Base-by-base conservation (phyloP, 2,888 invertebrate species). In the Nyleta sp. region DNA sequence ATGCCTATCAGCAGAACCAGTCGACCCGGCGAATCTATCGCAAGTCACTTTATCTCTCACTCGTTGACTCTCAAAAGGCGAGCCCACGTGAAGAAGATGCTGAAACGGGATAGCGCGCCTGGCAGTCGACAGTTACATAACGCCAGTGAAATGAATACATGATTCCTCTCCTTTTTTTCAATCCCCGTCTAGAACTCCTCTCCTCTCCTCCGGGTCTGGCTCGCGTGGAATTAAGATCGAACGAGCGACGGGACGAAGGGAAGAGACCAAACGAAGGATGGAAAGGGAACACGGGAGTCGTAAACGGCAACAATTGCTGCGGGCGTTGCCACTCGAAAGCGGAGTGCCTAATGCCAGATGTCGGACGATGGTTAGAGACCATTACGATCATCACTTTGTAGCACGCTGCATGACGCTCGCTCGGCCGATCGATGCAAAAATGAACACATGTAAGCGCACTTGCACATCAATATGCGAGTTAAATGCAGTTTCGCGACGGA, bases 271-370 rank as follows among this genome's bases (percentile, higher is more conserved):
- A 31, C 18, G 33, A 20, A n/a, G 35, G 10, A 2, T 35, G 42
- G 46, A 53, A 70, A 42, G 33, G 53, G 52, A 17, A 55, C 42
- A 82, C 84, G 80, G 84, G 83, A 84, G 84, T 84, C 85, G 84
- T 86, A 87, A 86, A 87, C 22, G 24, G 87, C 85, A 87, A 87
- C 87, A 87, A 88, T 88, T 86, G 88, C 87, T 85, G 85, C 87
- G 85, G 86, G 86, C 87, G 87, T 86, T 88, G 84, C 85, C 86
- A 85, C 86, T 85, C 85, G 83, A 88, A 84, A 85, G 84, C 80
- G 81, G 80, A 82, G 81, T 83, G 83, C 84, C 87, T 87, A 87
- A 88, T 87, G 86, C 87, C 88, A 88, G 87, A 88, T 87, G 44
- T 87, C 86, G 84, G 85, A 86, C 86, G 83, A 85, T 87, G 84